Evolutionary conservation across 2,113 vertebrate genomes (phyloP), one percentile per base, ranked within the genome.

Genomic region (Calyptommatus sinebrachiatus): DNA sequence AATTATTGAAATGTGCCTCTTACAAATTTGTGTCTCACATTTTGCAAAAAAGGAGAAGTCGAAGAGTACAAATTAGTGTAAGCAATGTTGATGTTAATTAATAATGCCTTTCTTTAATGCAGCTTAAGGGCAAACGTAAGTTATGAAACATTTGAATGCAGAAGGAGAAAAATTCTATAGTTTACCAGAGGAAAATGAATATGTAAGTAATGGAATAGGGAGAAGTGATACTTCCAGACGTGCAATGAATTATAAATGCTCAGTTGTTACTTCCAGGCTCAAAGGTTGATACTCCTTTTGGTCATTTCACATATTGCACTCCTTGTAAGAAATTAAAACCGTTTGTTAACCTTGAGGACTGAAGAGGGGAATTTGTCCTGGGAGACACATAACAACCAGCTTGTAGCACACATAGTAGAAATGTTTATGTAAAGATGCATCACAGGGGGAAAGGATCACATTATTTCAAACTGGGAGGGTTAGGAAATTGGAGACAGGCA

Each of bases 311-410:
- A 70, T 70, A 78, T 70, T 70, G 18, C 53, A 61, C 26, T 45
- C 18, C 35, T 48, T 79, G 26, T 3, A 24, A 61, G 41, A 71
- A 79, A 79, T 79, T 79, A 79, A 79, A 79, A 71, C 35, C n/a
- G 18, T 48, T 79, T 46, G n/a, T 79, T 79, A 79, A 79, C 35
- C 57, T 20, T 60, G 77, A 16, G 41, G 41, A 71, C 48, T 26
- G 53, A 29, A 71, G 7, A 16, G n/a, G 72, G n/a, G 71, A 45
- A 63, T 41, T 26, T 21, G 22, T 63, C 41, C n/a, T 71, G 53
- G 24, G 16, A 62, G 26, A 8, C 9, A n/a, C 28, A 48, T 31
- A 76, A 76, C 50, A 31, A 7, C n/a, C n/a, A 9, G 24, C 29
- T 12, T 61, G n/a, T 41, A 35, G 4, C 29, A 57, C 35, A 41